Base-by-base conservation (phyloP, 2,113 vertebrate genomes). In the Corapipo altera region DNA sequence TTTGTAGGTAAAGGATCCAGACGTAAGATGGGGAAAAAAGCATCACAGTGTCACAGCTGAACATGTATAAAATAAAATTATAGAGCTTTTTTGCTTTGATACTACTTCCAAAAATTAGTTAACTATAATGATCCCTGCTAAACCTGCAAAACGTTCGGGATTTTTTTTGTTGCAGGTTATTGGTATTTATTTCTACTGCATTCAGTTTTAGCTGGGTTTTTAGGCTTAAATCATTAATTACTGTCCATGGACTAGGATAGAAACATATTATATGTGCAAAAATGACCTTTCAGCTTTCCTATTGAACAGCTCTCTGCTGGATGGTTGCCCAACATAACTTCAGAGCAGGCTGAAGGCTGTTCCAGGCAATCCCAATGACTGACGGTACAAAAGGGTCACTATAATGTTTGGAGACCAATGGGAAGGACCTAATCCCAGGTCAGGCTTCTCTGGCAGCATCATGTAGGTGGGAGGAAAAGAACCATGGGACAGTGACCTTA, bases 1-100 rank as follows among this genome's bases (percentile, higher is more conserved):
- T 96, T 74, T 90, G 67, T 94, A 97, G 92, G 96, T 96, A 93
- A 96, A 96, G 85, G 51, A 95, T 69, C 51, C 86, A 87, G 85
- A 85, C 24, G 0, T 86, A 81, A 94, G 79, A 88, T 55, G 32
- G 57, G 35, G 12, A 5, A 39, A 74, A 52, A 75, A 30, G 23
- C 55, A 4, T 95, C 15, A 10, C 52, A 93, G 71, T 95, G 73
- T 77, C 73, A 58, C 81, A 91, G 67, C 54, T 93, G 69, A 94
- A 79, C 30, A 43, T 48, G 49, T 71, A 92, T 65, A 84, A 96
- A 96, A 94, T 87, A 91, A 92, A 92, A 85, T 93, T 89, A 65
- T 19, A 85, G 82, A 43, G 73, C 59, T 65, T 80, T 65, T 66
- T 82, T 89, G 37, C 43, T 93, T 72, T 78, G 90, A 81, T 74